Evolutionary conservation across 2,888 invertebrate species (phyloP).

Genomic region (Apamea sordens): DNA sequence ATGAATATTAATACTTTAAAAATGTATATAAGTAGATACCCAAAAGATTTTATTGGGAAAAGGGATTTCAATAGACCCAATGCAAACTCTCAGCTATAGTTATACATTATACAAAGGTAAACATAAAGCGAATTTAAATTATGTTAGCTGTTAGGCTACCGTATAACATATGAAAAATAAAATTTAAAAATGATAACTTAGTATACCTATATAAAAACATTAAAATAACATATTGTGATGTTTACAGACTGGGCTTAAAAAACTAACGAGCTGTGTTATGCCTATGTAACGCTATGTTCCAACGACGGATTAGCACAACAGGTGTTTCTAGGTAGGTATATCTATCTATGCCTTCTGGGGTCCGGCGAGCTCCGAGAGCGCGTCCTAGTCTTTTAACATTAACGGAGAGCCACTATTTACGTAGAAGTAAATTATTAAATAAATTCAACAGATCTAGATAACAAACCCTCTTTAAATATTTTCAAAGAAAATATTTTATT

Average conservation of each 20-base stretch:
- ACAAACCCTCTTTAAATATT: conserved; percentile 73
- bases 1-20: conserved; percentile 41
- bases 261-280: conserved; percentile 52
- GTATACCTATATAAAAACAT: conserved; percentile 42
- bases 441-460: conserved; percentile 74
- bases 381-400: conserved; percentile 58
- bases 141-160: conserved; percentile 64
- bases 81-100: conserved; percentile 54
- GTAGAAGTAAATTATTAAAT: conserved; percentile 70
- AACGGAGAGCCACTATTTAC: conserved; percentile 71
- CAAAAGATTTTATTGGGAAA: conserved; percentile 38
- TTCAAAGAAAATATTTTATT: conserved; percentile 72
- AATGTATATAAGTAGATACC: conserved; percentile 26
- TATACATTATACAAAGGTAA: conserved; percentile 49
- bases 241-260: conserved; percentile 45
- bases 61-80: conserved; percentile 53
- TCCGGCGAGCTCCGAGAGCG: conserved; percentile 42
- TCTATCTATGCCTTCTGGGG: conserved; percentile 51
- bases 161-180: conserved; percentile 62
- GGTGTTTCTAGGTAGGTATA: conserved; percentile 48
- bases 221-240: conserved; percentile 64
- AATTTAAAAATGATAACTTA: conserved; percentile 58
- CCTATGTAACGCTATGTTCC: conserved; percentile 48
- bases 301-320: conserved; percentile 50
- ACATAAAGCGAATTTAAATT: conserved; percentile 61